Base-by-base conservation (phyloP, 2,888 invertebrate genomes). In the Osedax frankpressi region DNA sequence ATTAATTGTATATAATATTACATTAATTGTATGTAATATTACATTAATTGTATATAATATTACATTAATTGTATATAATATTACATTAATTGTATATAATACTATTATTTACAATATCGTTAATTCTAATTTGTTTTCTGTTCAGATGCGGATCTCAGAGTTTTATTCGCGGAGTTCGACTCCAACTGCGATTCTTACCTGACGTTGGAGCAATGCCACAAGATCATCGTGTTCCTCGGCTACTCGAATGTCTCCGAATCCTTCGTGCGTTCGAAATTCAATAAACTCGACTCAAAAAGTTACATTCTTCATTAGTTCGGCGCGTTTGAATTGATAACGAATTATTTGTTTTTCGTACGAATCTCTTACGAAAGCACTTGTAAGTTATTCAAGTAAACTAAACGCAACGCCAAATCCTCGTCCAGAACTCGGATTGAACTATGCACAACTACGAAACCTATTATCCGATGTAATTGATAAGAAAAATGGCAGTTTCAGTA, bases 171-270 rank as follows among this genome's bases (percentile, higher is more conserved):
- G 29, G 69, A 69, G 19, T 69, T 69, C n/a, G 69, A 69, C 28
- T 44, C 44, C 6, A 77, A 78, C 62, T 74, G 75, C 28, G 77
- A 77, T 70, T 76, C 77, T 24, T 77, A 68, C 63, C 77, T 78
- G 6, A 75, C 74, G 2, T 74, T 75, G 74, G 75, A 74, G 3
- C 75, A 76, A 28, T 75, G 74, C 24, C 65, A 25, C 11, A 3
- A n/a, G 2, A n/a, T 72, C 24, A 68, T 44, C 19, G 44, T 44
- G 44, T 44, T 44, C 44, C 44, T 44, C 44, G 44, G 44, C 44
- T 44, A 44, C 44, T 11, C 6, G 44, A 44, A 44, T 44, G 44
- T 44, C 44, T 44, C 44, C 11, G 44, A 44, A 44, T 44, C 44
- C 19, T 44, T 44, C 19, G 44, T 44, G 6, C 44, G 44, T 19